A percentile compares a stretch with the other conserved stretches of the same genome.
Evolutionary conservation across 1,140 invertebrate genomes (phyloP).

Genomic region (Rhyacophila brunnea): DNA sequence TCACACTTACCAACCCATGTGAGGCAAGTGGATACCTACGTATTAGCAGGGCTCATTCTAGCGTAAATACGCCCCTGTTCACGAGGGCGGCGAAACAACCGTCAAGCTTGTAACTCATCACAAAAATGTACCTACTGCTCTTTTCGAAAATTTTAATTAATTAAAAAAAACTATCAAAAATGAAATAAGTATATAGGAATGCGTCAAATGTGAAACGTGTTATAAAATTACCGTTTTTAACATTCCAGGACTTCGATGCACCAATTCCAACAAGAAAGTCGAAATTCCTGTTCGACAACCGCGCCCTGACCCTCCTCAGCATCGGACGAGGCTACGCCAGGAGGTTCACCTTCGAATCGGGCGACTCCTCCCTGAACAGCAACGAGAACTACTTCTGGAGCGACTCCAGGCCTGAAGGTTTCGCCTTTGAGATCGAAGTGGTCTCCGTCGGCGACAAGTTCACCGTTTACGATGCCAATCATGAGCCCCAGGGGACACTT

Average conservation of each 20-base stretch:
- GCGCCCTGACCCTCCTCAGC: constrained; percentile 63
- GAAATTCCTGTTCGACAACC: constrained; percentile 60
- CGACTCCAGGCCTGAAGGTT: constrained; percentile 71
- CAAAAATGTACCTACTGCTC: too few relatives aligned
- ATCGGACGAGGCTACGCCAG: constrained; percentile 75
- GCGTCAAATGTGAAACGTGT: too few relatives aligned
- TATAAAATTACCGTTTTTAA: too few relatives aligned
- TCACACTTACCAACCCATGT: too few relatives aligned
- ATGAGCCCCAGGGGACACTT: constrained; percentile 61
- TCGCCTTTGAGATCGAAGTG: constrained; percentile 68
- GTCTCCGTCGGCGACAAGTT: constrained; percentile 70
- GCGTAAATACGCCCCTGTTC: too few relatives aligned
- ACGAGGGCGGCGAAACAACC: too few relatives aligned
- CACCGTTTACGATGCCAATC: constrained; percentile 64
- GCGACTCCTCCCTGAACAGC: constrained; percentile 61
- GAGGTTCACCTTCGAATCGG: constrained; percentile 69
- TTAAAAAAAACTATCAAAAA: too few relatives aligned
- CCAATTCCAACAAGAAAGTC: constrained; percentile 46
- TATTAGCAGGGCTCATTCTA: too few relatives aligned
- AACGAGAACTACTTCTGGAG: constrained; percentile 76
- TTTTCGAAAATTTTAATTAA: too few relatives aligned
- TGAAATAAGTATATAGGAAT: too few relatives aligned
- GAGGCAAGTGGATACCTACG: too few relatives aligned
- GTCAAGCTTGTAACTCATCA: too few relatives aligned
- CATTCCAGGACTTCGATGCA: constrained; percentile 48